phyloP scores from a whole-genome alignment of 2,797 vertebrate genomes.

The Nyctalus aviator region DNA sequence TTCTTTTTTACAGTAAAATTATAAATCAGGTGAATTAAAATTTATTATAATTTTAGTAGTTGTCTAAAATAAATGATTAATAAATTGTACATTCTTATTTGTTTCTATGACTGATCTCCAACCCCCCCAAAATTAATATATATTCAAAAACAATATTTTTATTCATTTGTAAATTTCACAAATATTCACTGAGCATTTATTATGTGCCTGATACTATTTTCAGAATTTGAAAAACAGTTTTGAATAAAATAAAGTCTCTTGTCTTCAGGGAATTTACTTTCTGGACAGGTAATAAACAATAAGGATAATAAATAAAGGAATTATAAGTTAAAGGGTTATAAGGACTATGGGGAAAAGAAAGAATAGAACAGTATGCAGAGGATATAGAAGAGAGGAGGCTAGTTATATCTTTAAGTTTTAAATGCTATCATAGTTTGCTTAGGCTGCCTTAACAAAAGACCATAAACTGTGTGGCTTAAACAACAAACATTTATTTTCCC shows the following conservation, averaged over 20 bases:
- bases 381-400: not conserved
- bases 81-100: not conserved
- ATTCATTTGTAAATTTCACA: conserved; percentile 25
- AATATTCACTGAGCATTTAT: conserved; percentile 31
- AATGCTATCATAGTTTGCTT: not conserved
- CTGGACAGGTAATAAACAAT: not conserved
- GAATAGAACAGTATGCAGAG: not conserved
- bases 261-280: not conserved
- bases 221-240: not conserved
- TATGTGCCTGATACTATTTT: not conserved
- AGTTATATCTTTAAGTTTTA: not conserved
- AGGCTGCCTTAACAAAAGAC: not conserved
- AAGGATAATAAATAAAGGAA: not conserved
- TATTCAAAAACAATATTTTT: conserved; percentile 44
- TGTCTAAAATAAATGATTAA: not conserved
- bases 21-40: conserved; percentile 27
- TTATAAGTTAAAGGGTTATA: not conserved
- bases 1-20: conserved; percentile 40
- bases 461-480: not conserved
- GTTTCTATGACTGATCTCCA: not conserved
- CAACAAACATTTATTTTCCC: not conserved
- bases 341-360: not conserved
- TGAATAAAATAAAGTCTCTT: conserved; percentile 34
- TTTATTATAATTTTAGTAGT: not conserved
- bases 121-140: not conserved